phyloP scores from a whole-genome alignment of 2,797 vertebrate genomes.

The Scyliorhinus canicula region DNA sequence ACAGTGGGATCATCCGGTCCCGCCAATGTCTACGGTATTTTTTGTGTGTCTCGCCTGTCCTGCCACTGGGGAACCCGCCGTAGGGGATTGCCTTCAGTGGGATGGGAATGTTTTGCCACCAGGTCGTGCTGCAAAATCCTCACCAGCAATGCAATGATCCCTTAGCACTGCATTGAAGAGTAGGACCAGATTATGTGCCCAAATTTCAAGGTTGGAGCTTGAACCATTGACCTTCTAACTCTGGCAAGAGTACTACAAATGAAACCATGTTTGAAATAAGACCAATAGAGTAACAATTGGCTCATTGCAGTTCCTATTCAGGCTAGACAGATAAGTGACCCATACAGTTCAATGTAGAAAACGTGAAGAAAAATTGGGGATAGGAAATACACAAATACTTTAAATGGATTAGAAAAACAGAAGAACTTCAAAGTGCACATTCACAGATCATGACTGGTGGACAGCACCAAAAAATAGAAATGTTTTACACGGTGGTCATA shows the following conservation, averaged over 20 bases:
- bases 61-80: too few species aligned
- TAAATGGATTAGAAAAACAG: background rate
- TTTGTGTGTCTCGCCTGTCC: too few species aligned
- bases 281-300: background rate
- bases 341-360: background rate
- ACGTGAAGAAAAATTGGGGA: background rate
- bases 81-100: too few species aligned
- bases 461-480: background rate
- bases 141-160: background rate
- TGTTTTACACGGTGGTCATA: too few species aligned
- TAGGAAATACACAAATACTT: background rate
- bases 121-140: too few species aligned
- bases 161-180: background rate
- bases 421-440: background rate
- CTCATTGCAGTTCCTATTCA: background rate
- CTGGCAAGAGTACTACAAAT: background rate
- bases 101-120: too few species aligned
- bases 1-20: too few species aligned
- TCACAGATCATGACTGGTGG: background rate
- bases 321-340: background rate
- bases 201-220: background rate
- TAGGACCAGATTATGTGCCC: background rate
- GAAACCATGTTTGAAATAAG: background rate
- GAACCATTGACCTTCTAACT: background rate
- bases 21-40: too few species aligned